Evolutionary conservation across 2,888 invertebrate species (phyloP).

Genomic region (Brachycybe producta): DNA sequence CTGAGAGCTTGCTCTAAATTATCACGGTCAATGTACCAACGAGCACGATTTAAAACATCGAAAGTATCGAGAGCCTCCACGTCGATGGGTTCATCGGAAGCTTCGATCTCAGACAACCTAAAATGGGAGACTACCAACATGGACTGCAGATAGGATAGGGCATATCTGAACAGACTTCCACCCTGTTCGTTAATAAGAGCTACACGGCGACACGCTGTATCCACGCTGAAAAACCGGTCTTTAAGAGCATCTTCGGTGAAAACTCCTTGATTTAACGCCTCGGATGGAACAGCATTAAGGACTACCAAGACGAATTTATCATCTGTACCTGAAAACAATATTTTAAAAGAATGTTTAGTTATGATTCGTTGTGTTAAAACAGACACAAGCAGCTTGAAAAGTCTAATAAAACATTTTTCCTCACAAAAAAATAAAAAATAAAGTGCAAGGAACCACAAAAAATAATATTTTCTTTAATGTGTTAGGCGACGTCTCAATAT

Average conservation of each 20-base stretch:
- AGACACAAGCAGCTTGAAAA: neutral
- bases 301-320: slow-evolving; percentile 71
- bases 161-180: slow-evolving; percentile 52
- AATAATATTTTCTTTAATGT: too few relatives aligned
- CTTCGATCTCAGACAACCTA: slow-evolving; percentile 39
- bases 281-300: slow-evolving; percentile 59
- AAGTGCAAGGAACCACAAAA: too few relatives aligned
- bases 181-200: slow-evolving; percentile 78
- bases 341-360: slow-evolving; percentile 4
- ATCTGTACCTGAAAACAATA: slow-evolving; percentile 23
- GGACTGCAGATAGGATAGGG: slow-evolving; percentile 77
- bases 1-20: slow-evolving; percentile 70
- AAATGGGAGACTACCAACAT: slow-evolving; percentile 51
- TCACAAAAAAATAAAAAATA: too few relatives aligned
- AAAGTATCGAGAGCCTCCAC: slow-evolving; percentile 65
- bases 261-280: slow-evolving; percentile 66
- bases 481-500: too few relatives aligned
- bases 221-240: slow-evolving; percentile 66
- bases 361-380: neutral
- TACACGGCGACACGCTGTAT: slow-evolving; percentile 59
- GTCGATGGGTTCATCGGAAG: slow-evolving; percentile 62
- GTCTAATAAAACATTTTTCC: neutral
- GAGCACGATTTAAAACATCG: slow-evolving; percentile 78
- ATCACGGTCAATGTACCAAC: slow-evolving; percentile 77
- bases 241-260: slow-evolving; percentile 74